Conservation (phyloP, 2,113 vertebrate species). For the Chelonoidis abingdonii region DNA sequence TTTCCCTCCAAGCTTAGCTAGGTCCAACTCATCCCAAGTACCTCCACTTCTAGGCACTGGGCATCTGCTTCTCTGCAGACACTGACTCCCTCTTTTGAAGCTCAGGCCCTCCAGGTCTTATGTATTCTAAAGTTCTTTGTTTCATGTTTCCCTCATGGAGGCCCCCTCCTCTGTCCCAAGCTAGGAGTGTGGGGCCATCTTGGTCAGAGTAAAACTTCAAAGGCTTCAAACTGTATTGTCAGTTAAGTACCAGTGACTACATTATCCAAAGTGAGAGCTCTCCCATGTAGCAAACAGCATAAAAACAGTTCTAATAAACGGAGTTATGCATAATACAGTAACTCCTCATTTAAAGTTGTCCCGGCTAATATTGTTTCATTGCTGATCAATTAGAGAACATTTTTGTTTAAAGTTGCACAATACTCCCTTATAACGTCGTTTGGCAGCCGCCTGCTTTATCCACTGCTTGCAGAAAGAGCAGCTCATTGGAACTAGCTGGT, state of each 20-base stretch:
- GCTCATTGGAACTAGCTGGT: no score
- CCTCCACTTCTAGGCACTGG: not conserved
- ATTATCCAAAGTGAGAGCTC: fast-evolving
- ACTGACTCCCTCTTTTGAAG: not conserved
- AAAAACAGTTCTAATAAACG: not conserved
- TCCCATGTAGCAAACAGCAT: not conserved
- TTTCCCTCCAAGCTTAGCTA: not conserved
- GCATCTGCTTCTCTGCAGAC: not conserved
- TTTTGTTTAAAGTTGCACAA: no score
- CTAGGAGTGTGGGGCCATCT: not conserved
- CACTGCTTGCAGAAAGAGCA: no score
- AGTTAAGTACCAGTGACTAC: not conserved
- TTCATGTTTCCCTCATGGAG: not conserved
- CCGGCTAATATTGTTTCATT: no score
- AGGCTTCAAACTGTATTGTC: not conserved
- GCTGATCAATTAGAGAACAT: no score
- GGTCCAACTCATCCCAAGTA: not conserved
- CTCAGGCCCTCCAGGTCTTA: not conserved
- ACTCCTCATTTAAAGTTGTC: no score
- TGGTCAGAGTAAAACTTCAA: not conserved
- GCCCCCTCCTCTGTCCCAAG: not conserved
- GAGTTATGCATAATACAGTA: not conserved
- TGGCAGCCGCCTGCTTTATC: no score
- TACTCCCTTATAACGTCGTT: no score
- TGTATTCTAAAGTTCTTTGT: not conserved